phyloP scores from a whole-genome alignment of 2,797 vertebrate species.

The Rhincodon typus region DNA sequence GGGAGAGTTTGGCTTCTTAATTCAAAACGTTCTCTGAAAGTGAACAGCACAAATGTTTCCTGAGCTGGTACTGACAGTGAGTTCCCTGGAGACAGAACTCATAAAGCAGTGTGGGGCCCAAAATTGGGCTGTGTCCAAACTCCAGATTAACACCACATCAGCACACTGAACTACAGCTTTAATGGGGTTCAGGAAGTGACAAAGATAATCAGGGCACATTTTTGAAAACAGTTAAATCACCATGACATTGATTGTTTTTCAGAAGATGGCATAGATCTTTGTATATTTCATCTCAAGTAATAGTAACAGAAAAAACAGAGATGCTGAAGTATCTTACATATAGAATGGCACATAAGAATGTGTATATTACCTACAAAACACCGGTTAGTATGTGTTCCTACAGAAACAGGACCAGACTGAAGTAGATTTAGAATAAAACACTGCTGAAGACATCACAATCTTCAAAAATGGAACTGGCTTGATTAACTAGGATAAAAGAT shows the following conservation, averaged over 20 bases:
- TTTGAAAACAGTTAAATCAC: background rate
- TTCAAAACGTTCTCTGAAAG: conserved; percentile 64
- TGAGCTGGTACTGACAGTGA: conserved; percentile 87
- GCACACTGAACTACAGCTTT: background rate
- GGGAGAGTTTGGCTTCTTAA: conserved; percentile 50
- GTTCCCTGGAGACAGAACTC: conserved; percentile 66
- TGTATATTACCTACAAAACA: background rate
- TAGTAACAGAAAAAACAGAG: background rate
- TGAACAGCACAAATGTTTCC: conserved; percentile 84
- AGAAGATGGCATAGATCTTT: background rate
- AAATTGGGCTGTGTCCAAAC: conserved; percentile 61
- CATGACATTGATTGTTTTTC: background rate
- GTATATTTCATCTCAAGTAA: background rate
- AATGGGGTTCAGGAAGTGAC: conserved; percentile 9
- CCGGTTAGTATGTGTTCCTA: background rate
- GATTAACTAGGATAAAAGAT: too few relatives aligned
- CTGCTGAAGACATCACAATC: background rate
- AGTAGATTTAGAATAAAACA: background rate
- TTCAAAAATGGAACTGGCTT: too few relatives aligned
- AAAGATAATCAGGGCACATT: background rate
- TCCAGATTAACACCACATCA: conserved; percentile 59
- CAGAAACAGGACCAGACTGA: background rate
- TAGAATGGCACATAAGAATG: background rate
- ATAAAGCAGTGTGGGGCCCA: conserved; percentile 71
- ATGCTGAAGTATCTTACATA: background rate